Base-by-base conservation (phyloP, 2,888 invertebrate genomes). In the Ferrisia virgata region DNA sequence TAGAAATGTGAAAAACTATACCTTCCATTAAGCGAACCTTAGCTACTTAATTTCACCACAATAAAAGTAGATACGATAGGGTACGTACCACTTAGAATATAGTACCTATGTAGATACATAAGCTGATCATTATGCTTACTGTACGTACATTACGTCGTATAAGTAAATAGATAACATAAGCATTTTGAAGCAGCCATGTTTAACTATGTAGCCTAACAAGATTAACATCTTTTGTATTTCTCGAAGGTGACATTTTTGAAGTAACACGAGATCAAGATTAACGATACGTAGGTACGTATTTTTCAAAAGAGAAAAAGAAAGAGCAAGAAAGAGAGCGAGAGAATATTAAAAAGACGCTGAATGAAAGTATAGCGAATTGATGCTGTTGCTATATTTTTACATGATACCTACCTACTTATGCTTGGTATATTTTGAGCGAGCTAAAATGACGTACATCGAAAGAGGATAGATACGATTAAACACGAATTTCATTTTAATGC, bases 401-500 rank as follows among this genome's bases (percentile, higher is more conserved):
- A 28, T 25, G 25, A 64, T 25, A 53, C n/a, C n/a, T n/a, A n/a
- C n/a, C n/a, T n/a, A n/a, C n/a, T n/a, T n/a, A n/a, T n/a, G n/a
- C n/a, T n/a, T n/a, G 18, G 18, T 18, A 9, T 25, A 64, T 28
- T 18, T 22, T 53, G 22, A 3, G 22, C 53, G 53, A 53, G 18
- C 53, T 18, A 53, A 53, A 28, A 64, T 64, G 2, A 4, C 58
- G 58, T 25, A 64, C 28, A 64, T 47, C 47, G 47, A 47, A 47
- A 47, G 64, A 64, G n/a, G n/a, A n/a, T n/a, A n/a, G 64, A 64
- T 64, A 64, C 31, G 64, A 64, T 64, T 64, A 64, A 64, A 64
- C 64, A 64, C 28, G 64, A 15, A 64, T 64, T 64, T n/a, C 64
- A 64, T 64, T 28, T 64, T 64, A 31, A 64, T 33, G 72, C 33